phyloP scores from a whole-genome alignment of 1,140 invertebrate species.

The Zeugodacus cucurbitae region DNA sequence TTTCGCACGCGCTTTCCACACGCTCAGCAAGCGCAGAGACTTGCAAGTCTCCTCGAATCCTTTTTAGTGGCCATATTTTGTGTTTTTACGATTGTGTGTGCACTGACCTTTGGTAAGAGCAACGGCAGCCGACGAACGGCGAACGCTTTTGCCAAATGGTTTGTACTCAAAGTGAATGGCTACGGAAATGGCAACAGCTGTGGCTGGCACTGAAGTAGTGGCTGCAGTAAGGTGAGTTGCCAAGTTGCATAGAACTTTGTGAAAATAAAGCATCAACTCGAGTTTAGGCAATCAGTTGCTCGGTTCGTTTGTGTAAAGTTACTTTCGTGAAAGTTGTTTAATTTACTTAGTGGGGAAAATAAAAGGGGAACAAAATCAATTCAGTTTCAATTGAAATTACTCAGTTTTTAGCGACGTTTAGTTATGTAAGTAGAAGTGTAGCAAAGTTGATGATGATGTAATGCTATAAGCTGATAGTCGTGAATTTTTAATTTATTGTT shows the following conservation, averaged over 20 bases:
- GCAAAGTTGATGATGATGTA: too few relatives aligned
- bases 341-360: neutral
- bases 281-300: neutral
- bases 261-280: neutral
- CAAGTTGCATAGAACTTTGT: neutral
- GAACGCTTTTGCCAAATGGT: neutral
- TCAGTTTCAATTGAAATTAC: neutral
- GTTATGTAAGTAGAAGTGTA: too few relatives aligned
- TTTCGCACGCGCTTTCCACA: conserved; percentile 3
- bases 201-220: neutral
- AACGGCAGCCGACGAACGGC: too few relatives aligned
- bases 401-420: too few relatives aligned
- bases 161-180: neutral
- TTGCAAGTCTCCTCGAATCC: neutral
- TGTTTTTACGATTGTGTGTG: neutral
- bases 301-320: neutral
- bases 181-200: neutral
- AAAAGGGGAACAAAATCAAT: neutral
- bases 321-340: neutral
- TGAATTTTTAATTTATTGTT: too few relatives aligned
- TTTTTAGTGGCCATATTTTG: neutral
- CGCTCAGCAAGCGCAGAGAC: neutral
- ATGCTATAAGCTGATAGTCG: too few relatives aligned
- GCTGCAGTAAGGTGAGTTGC: neutral
- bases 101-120: neutral